These are phyloP conservation scores for Habropoda laboriosa DNA, from an alignment of 1,140 invertebrate species.

Conservation along the genomic window DNA sequence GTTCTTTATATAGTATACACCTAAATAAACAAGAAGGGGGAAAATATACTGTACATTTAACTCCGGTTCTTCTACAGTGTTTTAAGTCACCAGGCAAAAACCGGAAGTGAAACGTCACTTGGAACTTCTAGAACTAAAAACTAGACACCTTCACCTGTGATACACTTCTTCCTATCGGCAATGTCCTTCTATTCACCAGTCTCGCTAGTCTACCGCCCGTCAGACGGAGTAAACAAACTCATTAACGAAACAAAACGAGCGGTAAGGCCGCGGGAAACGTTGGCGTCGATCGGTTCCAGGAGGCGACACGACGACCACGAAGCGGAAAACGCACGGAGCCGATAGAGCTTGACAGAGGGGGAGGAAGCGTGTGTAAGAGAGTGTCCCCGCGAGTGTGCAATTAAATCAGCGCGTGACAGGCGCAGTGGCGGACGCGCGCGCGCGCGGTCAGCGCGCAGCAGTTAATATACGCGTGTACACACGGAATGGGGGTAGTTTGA, in stretches of 20 bases:
- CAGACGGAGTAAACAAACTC: conserved; percentile 9
- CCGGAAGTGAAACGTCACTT: no score
- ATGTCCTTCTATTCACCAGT: no score
- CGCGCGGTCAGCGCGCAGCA: conserved; percentile 74
- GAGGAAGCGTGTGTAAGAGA: conserved; percentile 14
- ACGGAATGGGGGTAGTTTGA: conserved; percentile 82
- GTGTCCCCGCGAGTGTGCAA: conserved; percentile 41
- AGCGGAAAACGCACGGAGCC: conserved; percentile 10
- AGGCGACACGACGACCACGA: no score
- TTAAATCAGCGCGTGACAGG: conserved; percentile 54
- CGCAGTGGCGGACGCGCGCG: conserved; percentile 52
- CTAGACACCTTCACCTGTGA: no score
- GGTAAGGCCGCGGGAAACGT: neutral
- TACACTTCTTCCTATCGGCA: neutral
- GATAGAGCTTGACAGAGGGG: no score
- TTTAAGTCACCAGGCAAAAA: no score
- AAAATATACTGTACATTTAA: no score
- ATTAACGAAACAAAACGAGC: neutral
- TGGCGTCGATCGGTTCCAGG: neutral
- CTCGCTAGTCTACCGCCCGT: neutral
- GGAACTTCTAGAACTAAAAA: no score
- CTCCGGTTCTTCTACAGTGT: no score
- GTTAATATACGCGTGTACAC: conserved; percentile 80
- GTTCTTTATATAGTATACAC: no score
- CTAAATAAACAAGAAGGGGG: no score